Conservation (phyloP, 2,888 invertebrate species). For the Drosophila lacicola region DNA sequence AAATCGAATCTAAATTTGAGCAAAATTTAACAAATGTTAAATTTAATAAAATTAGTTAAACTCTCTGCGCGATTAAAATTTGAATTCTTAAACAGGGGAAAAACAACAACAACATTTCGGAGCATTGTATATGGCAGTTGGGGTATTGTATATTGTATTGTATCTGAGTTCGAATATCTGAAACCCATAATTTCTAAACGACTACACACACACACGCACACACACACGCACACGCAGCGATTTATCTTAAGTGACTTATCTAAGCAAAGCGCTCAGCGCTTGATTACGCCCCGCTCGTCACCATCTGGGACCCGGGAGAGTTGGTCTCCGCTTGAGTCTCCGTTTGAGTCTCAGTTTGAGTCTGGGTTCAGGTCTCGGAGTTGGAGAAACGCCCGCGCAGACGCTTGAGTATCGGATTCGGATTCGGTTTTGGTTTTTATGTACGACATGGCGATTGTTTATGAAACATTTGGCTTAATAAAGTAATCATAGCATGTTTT, state of each 20-base stretch:
- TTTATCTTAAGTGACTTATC: slow-evolving; percentile 75
- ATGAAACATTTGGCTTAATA: slow-evolving; percentile 79
- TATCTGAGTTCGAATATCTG: slow-evolving; percentile 70
- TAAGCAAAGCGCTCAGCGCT: slow-evolving; percentile 72
- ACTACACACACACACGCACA: slow-evolving; percentile 45
- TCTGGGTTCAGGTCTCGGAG: slow-evolving; percentile 30
- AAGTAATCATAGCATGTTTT: slow-evolving; percentile 78
- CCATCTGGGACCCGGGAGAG: slow-evolving; percentile 26
- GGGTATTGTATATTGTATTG: slow-evolving; percentile 45
- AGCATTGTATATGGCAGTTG: slow-evolving; percentile 38
- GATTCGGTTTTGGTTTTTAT: slow-evolving; percentile 65
- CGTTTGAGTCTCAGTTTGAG: not conserved
- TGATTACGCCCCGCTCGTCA: slow-evolving; percentile 61
- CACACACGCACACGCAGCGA: slow-evolving; percentile 48
- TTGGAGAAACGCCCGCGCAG: slow-evolving; percentile 63
- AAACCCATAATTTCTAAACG: slow-evolving; percentile 70
- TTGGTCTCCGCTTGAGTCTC: slow-evolving; percentile 6
- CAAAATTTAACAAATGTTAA: slow-evolving; percentile 72
- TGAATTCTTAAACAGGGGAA: slow-evolving; percentile 54
- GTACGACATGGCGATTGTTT: slow-evolving; percentile 76
- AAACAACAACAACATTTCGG: slow-evolving; percentile 3
- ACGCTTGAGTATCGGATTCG: slow-evolving; percentile 60
- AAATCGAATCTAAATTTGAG: slow-evolving; percentile 35
- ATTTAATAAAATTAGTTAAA: slow-evolving; percentile 74
- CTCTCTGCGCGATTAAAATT: slow-evolving; percentile 47